Evolutionary conservation across 23 tunicate genomes (phyloP).

Genomic region (Aplidium turbinatum): DNA sequence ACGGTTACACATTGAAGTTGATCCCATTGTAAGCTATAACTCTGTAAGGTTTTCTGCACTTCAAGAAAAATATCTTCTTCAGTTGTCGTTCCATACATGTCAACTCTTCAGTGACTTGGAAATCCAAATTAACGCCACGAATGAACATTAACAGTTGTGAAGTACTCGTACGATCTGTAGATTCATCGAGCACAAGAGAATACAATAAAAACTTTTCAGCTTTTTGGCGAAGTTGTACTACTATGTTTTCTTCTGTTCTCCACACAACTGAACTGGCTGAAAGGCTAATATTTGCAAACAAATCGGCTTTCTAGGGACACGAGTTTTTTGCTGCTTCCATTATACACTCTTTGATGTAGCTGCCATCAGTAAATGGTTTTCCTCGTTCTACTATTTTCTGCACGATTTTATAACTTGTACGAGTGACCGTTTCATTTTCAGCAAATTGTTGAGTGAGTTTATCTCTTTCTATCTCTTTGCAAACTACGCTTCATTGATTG

Average conservation of each 20-base stretch:
- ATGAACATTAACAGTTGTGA: constrained; percentile 55
- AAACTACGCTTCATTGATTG: constrained; percentile 31
- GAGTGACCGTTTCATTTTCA: constrained; percentile 49
- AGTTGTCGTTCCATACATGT: constrained; percentile 53
- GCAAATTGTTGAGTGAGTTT: constrained; percentile 17
- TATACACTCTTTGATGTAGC: constrained; percentile 44
- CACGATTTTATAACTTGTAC: constrained; percentile 42
- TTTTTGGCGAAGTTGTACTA: constrained; percentile 39
- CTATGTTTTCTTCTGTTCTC: constrained; percentile 38
- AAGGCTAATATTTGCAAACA: constrained; percentile 42
- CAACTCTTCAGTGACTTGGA: constrained; percentile 46
- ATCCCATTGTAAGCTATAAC: constrained; percentile 32
- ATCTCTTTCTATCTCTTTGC: constrained; percentile 9
- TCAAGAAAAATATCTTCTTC: constrained; percentile 46
- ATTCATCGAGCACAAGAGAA: constrained; percentile 52
- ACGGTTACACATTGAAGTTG: constrained; percentile 45
- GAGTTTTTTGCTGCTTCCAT: constrained; percentile 36
- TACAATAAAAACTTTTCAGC: constrained; percentile 40
- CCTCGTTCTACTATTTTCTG: constrained; percentile 39
- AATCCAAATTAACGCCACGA: constrained; percentile 39
- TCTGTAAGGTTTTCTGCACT: constrained; percentile 45
- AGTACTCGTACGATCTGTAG: constrained; percentile 36
- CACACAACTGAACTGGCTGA: constrained; percentile 50
- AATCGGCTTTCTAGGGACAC: constrained; percentile 43
- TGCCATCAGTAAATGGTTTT: constrained; percentile 56